A percentile compares a stretch with the other conserved stretches of the same genome.
phyloP scores from a whole-genome alignment of 2,113 vertebrate genomes.

The Marmota flaviventris region DNA sequence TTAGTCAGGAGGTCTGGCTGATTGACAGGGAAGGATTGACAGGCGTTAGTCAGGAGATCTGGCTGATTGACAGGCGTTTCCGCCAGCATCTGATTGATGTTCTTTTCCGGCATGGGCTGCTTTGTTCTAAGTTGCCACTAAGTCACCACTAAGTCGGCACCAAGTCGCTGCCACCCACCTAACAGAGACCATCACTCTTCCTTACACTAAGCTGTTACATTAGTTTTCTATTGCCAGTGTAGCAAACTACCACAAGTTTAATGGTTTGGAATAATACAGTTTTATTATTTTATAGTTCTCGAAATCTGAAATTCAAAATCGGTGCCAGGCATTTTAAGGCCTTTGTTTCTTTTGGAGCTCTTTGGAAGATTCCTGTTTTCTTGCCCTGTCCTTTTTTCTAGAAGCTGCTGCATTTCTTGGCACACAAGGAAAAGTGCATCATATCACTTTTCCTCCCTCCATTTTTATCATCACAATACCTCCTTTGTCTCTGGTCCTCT shows the following conservation, averaged over 20 bases:
- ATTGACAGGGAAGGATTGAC: too few relatives aligned
- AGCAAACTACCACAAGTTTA: background rate
- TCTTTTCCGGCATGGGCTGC: too few relatives aligned
- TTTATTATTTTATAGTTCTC: background rate
- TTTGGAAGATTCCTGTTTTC: background rate
- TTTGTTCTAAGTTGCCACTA: too few relatives aligned
- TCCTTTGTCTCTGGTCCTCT: background rate
- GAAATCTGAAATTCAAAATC: background rate
- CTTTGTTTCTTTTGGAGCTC: background rate
- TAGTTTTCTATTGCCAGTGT: background rate
- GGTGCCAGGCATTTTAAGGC: background rate
- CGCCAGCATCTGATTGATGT: too few relatives aligned
- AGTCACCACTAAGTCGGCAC: too few relatives aligned
- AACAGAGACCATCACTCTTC: too few relatives aligned
- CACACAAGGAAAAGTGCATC: background rate
- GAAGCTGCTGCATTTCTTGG: background rate
- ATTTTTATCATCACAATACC: background rate
- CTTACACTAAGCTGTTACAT: background rate
- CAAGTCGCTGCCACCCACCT: too few relatives aligned
- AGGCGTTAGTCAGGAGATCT: too few relatives aligned
- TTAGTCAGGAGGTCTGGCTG: too few relatives aligned
- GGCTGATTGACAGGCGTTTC: too few relatives aligned
- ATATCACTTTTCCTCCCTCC: background rate
- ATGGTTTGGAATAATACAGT: background rate
- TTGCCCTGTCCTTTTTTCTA: background rate